A percentile compares a stretch with the other conserved stretches of the same genome.
Conservation (phyloP, 1,140 invertebrate genomes). For the Hylyphantes graminicola region DNA sequence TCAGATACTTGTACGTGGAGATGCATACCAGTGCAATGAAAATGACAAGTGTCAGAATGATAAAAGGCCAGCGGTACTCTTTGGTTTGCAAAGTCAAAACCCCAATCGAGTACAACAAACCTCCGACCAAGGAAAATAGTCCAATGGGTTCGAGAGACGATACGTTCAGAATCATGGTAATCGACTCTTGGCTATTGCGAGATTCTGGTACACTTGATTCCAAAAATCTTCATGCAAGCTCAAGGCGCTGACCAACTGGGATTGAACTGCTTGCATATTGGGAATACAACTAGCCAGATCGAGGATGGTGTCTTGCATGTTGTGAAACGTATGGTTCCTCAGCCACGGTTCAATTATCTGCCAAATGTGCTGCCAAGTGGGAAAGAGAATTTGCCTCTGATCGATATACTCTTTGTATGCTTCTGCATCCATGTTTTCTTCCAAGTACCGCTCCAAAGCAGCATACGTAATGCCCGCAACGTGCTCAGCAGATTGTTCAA, state of each 20-base stretch:
- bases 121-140: neutral
- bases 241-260: neutral
- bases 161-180: neutral
- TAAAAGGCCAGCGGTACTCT: conserved; percentile 3
- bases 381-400: neutral
- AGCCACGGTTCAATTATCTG: neutral
- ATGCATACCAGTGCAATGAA: conserved; percentile 3
- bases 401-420: neutral
- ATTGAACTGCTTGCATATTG: neutral
- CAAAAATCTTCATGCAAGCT: conserved; percentile 13
- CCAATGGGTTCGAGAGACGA: conserved; percentile 4
- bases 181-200: neutral
- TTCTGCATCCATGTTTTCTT: neutral
- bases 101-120: conserved; percentile 14
- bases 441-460: neutral
- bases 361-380: neutral
- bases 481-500: neutral
- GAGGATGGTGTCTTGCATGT: neutral
- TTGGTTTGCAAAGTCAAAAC: conserved; percentile 1
- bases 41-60: conserved; percentile 9
- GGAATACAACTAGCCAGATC: neutral
- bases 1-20: conserved; percentile 12
- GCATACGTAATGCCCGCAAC: neutral
- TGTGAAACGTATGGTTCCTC: neutral
- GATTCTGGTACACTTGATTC: conserved; percentile 37